Percentiles rank a stretch among this genome's conserved stretches.
phyloP scores from a whole-genome alignment of 2,888 invertebrate species.

The Diloba caeruleocephala region DNA sequence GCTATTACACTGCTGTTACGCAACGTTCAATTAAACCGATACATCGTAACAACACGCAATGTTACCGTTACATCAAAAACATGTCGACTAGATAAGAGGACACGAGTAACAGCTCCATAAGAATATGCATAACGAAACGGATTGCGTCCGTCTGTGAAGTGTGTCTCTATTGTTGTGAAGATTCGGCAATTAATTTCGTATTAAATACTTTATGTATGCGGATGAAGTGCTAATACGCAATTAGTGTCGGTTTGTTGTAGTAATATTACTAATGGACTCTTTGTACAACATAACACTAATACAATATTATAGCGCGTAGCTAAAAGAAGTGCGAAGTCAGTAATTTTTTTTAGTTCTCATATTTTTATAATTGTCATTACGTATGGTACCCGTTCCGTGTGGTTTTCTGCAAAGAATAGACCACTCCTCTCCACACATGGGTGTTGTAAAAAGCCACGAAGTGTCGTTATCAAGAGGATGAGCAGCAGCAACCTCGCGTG shows the following conservation, averaged over 20 bases:
- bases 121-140: slow-evolving; percentile 54
- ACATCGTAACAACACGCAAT: slow-evolving; percentile 65
- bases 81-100: slow-evolving; percentile 61
- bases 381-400: too few relatives aligned
- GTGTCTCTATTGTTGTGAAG: slow-evolving; percentile 55
- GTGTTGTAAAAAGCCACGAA: too few relatives aligned
- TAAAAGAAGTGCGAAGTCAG: not conserved
- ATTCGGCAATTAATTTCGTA: slow-evolving; percentile 56
- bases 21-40: slow-evolving; percentile 63
- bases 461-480: too few relatives aligned
- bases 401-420: too few relatives aligned
- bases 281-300: slow-evolving; percentile 11
- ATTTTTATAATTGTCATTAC: slow-evolving; percentile 28
- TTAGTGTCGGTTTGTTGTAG: slow-evolving; percentile 38
- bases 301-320: not conserved
- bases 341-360: slow-evolving; percentile 7
- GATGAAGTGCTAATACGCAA: slow-evolving; percentile 48
- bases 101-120: slow-evolving; percentile 58
- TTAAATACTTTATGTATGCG: slow-evolving; percentile 51
- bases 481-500: too few relatives aligned
- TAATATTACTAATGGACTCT: slow-evolving; percentile 33
- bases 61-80: slow-evolving; percentile 65
- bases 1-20: slow-evolving; percentile 59
- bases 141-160: slow-evolving; percentile 55
- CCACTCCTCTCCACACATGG: too few relatives aligned